phyloP scores from a whole-genome alignment of 2,113 vertebrate genomes.

The Tachysurus fulvidraco region DNA sequence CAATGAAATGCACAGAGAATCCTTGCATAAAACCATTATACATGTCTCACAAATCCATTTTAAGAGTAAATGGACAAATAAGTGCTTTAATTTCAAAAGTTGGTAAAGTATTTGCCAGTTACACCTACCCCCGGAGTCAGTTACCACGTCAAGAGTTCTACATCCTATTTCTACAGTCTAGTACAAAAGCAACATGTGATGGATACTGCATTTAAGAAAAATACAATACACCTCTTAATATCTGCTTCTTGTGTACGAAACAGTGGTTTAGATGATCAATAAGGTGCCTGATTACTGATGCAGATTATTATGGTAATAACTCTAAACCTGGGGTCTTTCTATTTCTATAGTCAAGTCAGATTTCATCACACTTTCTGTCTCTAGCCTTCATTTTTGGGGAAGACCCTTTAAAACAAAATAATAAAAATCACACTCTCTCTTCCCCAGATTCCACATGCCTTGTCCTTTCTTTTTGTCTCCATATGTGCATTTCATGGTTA shows the following conservation, averaged over 20 bases:
- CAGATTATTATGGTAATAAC: background rate
- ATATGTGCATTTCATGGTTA: constrained; percentile 49
- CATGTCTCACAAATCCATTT: constrained; percentile 36
- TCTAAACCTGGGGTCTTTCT: constrained; percentile 9
- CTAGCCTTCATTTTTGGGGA: constrained; percentile 27
- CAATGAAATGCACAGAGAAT: constrained; percentile 63
- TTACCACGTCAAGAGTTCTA: background rate
- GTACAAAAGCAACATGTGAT: constrained; percentile 8
- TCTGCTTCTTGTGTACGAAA: constrained; percentile 14
- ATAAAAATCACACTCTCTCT: background rate
- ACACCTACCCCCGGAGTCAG: constrained; percentile 17
- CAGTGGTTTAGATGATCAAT: constrained; percentile 1
- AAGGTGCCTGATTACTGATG: constrained; percentile 13
- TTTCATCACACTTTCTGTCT: constrained; percentile 27
- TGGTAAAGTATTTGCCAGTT: constrained; percentile 16
- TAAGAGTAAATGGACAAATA: constrained; percentile 14
- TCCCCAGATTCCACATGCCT: constrained; percentile 57
- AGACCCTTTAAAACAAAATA: constrained; percentile 10
- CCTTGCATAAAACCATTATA: constrained; percentile 40
- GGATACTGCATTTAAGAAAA: background rate
- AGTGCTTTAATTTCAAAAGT: constrained; percentile 1
- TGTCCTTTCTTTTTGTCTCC: constrained; percentile 50
- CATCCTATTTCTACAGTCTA: background rate
- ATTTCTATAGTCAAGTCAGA: constrained; percentile 4
- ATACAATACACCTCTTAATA: constrained; percentile 10